phyloP scores from a whole-genome alignment of 2,797 vertebrate genomes.

The Siniperca scherzeri region DNA sequence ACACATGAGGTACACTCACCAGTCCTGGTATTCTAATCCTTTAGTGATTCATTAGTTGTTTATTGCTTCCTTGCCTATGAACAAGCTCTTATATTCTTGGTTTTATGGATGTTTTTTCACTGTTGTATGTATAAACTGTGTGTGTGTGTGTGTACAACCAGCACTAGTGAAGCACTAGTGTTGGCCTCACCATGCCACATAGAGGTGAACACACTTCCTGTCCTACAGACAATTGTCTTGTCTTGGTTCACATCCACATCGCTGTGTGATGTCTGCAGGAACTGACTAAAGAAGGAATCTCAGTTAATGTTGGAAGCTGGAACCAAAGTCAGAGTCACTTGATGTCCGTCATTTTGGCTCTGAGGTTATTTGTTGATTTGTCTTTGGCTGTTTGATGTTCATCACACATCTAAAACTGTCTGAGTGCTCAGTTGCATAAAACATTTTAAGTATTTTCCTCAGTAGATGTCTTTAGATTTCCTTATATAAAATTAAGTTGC shows the following conservation, averaged over 20 bases:
- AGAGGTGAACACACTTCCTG: constrained; percentile 35
- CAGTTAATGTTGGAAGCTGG: constrained; percentile 28
- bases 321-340: constrained; percentile 50
- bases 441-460: neutral
- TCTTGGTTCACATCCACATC: constrained; percentile 25
- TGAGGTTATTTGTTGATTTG: constrained; percentile 20
- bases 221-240: constrained; percentile 53
- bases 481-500: neutral
- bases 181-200: constrained; percentile 38
- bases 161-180: constrained; percentile 19
- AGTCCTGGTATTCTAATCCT: constrained; percentile 55
- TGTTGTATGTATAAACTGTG: constrained; percentile 86
- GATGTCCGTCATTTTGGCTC: constrained; percentile 31
- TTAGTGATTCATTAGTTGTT: constrained; percentile 62
- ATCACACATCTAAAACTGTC: constrained; percentile 4
- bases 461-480: neutral
- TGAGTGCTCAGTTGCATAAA: neutral
- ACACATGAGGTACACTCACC: constrained; percentile 44
- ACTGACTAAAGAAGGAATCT: constrained; percentile 27
- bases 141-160: neutral
- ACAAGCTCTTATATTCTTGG: constrained; percentile 71
- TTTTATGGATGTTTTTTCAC: constrained; percentile 76
- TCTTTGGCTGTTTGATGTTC: constrained; percentile 27
- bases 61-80: constrained; percentile 65
- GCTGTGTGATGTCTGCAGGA: constrained; percentile 27